These are phyloP conservation scores for Gymnarchus niloticus DNA, from an alignment of 2,113 vertebrate species.

Conservation along the genomic window DNA sequence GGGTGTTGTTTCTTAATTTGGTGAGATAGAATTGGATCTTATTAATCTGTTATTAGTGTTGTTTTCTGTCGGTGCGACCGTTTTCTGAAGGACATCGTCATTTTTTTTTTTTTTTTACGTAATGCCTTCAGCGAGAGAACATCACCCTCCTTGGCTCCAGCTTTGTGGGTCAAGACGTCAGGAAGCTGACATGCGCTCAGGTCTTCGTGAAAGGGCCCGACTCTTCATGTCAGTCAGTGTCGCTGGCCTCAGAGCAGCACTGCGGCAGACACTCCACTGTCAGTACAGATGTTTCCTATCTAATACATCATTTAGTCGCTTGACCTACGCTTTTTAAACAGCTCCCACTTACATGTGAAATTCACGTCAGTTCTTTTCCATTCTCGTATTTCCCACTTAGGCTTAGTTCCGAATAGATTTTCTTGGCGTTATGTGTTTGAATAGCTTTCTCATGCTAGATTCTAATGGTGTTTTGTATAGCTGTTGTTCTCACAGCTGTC, in stretches of 20 bases:
- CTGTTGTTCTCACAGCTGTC: background rate
- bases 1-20: slow-evolving; percentile 2
- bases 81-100: slow-evolving; percentile 6
- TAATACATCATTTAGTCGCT: background rate
- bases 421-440: background rate
- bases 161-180: background rate
- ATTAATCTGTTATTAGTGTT: background rate
- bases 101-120: background rate
- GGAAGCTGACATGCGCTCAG: background rate
- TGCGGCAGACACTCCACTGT: background rate
- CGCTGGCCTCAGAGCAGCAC: background rate
- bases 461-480: background rate
- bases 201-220: background rate
- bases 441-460: background rate
- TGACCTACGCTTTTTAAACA: no score
- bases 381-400: background rate
- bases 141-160: background rate
- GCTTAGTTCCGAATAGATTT: background rate
- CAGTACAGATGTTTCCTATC: background rate
- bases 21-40: background rate
- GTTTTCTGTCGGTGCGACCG: background rate
- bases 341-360: background rate
- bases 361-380: background rate
- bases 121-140: background rate
- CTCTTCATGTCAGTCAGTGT: background rate